Evolutionary conservation across 2,113 vertebrate species (phyloP), one percentile per base, ranked within the genome.

Genomic region (Pogona vitticeps): DNA sequence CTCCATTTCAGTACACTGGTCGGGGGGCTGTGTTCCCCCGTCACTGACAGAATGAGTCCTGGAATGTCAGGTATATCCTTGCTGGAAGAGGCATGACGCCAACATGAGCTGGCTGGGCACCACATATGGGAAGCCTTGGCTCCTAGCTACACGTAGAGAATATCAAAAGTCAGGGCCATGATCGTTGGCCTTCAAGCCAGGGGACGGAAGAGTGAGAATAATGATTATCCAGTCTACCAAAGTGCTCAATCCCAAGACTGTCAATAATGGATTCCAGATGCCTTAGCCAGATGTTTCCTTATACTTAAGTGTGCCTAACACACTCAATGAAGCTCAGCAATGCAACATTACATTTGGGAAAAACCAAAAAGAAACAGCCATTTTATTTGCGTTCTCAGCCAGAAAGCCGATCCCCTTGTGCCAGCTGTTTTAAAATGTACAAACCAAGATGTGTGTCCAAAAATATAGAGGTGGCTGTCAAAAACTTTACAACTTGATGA

Each of bases 391-490:
- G 1, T 83, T 18, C 40, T 36, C 20, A 88, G 52, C 85, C 73
- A 91, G 84, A 85, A 86, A 78, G 3, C 46, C 20, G 63, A 88
- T 58, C 68, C 61, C 58, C 46, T 12, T 1, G 87, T 20, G 31
- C 71, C 91, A 90, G 28, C 82, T 87, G 38, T 83, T 90, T 82
- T 76, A 70, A 91, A 92, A 91, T 7, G 18, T 76, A 87, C 42
- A n/a, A 88, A 86, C 84, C 85, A 8, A 12, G 10, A 82, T 83
- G 56, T 0, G 0, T 36, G 87, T 89, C 46, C 2, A 71, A 79
- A 88, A 81, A 38, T 58, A 46, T 2, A 79, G 71, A 61, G 77
- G 1, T 6, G 73, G 15, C 20, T 82, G 83, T 75, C 14, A 76
- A 88, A 81, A 90, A 46, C 6, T 40, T 87, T 46, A 10, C 38